Conservation (phyloP, 2,888 invertebrate species). For the Chirona hameri region DNA sequence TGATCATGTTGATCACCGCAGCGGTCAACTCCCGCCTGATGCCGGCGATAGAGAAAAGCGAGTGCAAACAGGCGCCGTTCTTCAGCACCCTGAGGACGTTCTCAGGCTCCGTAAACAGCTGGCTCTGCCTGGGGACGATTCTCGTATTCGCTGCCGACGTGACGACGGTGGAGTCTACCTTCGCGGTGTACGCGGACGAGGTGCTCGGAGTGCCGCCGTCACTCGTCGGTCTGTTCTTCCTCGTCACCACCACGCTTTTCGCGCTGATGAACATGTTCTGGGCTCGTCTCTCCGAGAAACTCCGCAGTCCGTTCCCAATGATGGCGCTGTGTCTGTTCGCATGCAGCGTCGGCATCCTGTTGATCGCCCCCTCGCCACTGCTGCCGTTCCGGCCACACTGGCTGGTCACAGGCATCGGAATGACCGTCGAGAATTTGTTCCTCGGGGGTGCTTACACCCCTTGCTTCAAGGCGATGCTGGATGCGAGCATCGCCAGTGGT, state of each 20-base stretch:
- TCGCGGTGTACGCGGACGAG: background rate
- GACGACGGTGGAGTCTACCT: background rate
- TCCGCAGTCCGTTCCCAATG: slow-evolving; percentile 67
- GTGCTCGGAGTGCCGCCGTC: background rate
- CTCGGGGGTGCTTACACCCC: background rate
- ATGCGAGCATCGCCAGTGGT: background rate
- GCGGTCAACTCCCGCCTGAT: slow-evolving; percentile 62
- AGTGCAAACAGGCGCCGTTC: background rate
- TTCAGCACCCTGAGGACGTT: background rate
- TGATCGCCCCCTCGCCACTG: slow-evolving; percentile 64
- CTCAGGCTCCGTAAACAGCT: too few relatives aligned
- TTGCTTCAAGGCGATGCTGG: background rate
- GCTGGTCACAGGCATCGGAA: background rate
- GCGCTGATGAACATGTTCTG: background rate
- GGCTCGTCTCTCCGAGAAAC: slow-evolving; percentile 56
- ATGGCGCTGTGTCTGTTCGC: slow-evolving; percentile 66
- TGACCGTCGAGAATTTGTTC: background rate
- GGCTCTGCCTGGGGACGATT: background rate
- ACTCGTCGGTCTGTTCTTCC: background rate
- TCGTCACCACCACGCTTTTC: background rate
- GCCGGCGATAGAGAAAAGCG: slow-evolving; percentile 49
- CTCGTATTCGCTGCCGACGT: background rate
- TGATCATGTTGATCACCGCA: slow-evolving; percentile 62
- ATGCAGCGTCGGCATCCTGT: slow-evolving; percentile 59
- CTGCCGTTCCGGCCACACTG: slow-evolving; percentile 40